phyloP scores from a whole-genome alignment of 2,888 invertebrate genomes.

The Aphodius sticticus region DNA sequence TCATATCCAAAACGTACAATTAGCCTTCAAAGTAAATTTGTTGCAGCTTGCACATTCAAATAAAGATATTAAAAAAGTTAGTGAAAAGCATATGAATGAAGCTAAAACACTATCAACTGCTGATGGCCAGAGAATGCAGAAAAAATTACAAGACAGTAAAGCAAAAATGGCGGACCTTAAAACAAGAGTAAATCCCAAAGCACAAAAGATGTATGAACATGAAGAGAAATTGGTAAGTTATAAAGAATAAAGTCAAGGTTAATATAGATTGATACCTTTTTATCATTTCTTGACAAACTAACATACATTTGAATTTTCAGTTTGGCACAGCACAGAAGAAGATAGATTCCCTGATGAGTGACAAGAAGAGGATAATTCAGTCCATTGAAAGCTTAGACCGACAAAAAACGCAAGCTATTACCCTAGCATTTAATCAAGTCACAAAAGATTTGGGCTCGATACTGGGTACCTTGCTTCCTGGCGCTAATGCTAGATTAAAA shows the following conservation, averaged over 20 bases:
- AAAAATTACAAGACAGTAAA: slow-evolving; percentile 63
- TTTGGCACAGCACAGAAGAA: slow-evolving; percentile 71
- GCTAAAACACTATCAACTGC: slow-evolving; percentile 41
- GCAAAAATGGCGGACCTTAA: slow-evolving; percentile 61
- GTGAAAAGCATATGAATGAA: slow-evolving; percentile 34
- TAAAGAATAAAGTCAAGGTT: too few relatives aligned
- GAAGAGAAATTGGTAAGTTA: slow-evolving; percentile 80
- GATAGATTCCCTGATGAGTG: slow-evolving; percentile 73
- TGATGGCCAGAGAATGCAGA: slow-evolving; percentile 59
- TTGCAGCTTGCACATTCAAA: not conserved
- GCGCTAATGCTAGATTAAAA: slow-evolving; percentile 85
- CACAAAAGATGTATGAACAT: slow-evolving; percentile 85
- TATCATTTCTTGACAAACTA: too few relatives aligned
- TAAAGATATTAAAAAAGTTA: slow-evolving; percentile 13
- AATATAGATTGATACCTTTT: too few relatives aligned
- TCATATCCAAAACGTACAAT: too few relatives aligned
- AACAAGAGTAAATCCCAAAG: slow-evolving; percentile 79
- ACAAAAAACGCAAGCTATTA: slow-evolving; percentile 85
- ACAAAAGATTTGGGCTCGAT: slow-evolving; percentile 95
- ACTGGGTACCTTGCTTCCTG: slow-evolving; percentile 89
- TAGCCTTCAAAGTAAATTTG: too few relatives aligned
- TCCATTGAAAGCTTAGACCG: slow-evolving; percentile 90
- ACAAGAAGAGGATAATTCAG: slow-evolving; percentile 75
- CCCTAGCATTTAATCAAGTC: slow-evolving; percentile 85
- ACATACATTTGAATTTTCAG: slow-evolving; percentile 53